phyloP scores from a whole-genome alignment of 2,888 invertebrate genomes.

The Gandaritis pyraliata region DNA sequence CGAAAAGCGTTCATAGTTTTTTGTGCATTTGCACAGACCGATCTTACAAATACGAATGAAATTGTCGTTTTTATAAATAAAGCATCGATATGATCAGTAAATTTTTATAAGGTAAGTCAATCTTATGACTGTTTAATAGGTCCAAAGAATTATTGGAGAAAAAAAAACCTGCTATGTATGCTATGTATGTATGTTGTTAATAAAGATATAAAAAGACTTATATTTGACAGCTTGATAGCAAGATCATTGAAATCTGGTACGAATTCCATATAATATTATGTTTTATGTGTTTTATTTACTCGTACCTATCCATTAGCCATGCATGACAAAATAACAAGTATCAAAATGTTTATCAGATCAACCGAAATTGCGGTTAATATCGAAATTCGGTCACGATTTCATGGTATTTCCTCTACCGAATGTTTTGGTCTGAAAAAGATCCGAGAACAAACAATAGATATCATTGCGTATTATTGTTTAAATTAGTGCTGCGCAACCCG shows the following conservation, averaged over 20 bases:
- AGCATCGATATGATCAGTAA: background rate
- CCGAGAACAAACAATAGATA: slow-evolving; percentile 55
- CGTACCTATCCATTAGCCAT: no score
- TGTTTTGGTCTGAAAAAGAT: slow-evolving; percentile 46
- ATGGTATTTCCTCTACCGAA: slow-evolving; percentile 40
- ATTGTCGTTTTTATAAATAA: background rate
- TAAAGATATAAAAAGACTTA: no score
- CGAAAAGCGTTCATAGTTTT: background rate
- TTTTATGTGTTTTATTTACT: no score
- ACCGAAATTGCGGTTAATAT: slow-evolving; percentile 17
- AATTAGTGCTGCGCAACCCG: slow-evolving; percentile 62
- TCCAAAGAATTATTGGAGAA: background rate
- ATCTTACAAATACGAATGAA: slow-evolving; percentile 3
- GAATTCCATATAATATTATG: no score
- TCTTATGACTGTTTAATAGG: slow-evolving; percentile 2
- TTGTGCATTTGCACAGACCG: background rate
- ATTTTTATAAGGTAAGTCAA: background rate
- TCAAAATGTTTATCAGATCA: no score
- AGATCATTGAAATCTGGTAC: no score
- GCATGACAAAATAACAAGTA: background rate
- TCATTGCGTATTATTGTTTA: slow-evolving; percentile 71
- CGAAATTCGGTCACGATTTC: slow-evolving; percentile 35
- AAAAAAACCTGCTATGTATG: background rate
- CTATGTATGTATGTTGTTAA: background rate
- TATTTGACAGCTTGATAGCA: no score